Evolutionary conservation across 2,888 invertebrate genomes (phyloP), one percentile per base, ranked within the genome.

Genomic region (Phengaris alcon): DNA sequence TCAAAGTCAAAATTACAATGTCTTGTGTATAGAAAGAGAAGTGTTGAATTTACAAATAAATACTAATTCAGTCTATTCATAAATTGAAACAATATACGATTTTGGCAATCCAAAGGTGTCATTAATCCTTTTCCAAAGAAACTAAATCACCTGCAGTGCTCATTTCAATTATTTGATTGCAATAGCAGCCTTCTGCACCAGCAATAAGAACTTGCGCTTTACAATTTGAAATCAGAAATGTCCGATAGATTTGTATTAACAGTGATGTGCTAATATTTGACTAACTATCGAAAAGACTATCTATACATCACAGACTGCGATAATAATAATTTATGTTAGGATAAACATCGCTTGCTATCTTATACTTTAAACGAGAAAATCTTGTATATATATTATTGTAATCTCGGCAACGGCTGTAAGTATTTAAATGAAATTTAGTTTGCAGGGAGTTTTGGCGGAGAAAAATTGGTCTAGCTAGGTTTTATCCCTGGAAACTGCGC

Each of bases 131-230:
- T 72, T 15, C 54, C 52, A 22, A 54, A 54, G 35, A 54, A 3
- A 64, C 55, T 35, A 51, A 74, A 74, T 59, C 64, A 59, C 64
- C 55, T 73, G 48, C 57, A 57, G 46, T 22, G 44, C n/a, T 74
- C 46, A 12, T 74, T 74, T 51, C 74, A 74, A 74, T 74, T 64
- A 72, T 72, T 52, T 72, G 72, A 69, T 59, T 74, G 48, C 51
- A 64, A 74, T 51, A 57, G 22, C 55, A 57, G 57, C 68, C 75
- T 69, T 75, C 22, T 48, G 55, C 69, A 13, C 46, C 48, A 9
- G 6, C 74, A 75, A 68, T 68, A 68, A 64, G 48, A 74, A 74
- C 68, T 74, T 74, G 52, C 22, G 64, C 68, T 74, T 74, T 72
- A 72, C 22, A 52, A 54, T 54, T 72, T 15, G 12, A 54, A 72